Evolutionary conservation across 1,140 invertebrate genomes (phyloP).

Genomic region (Lasioglossum baleicum): DNA sequence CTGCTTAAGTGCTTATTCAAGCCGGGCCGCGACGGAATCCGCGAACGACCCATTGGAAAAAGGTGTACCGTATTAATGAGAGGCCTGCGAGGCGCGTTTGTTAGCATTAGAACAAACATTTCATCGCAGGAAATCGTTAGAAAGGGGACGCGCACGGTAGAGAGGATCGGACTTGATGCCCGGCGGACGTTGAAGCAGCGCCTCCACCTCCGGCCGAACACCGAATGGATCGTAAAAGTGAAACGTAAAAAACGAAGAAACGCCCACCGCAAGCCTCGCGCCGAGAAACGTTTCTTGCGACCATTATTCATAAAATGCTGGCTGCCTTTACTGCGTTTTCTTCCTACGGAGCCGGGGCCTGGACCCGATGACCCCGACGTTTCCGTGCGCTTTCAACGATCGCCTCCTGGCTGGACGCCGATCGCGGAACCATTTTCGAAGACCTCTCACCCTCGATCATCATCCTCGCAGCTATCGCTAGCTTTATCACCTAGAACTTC

Average conservation of each 20-base stretch:
- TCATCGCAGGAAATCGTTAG: slow-evolving; percentile 63
- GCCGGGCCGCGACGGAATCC: background rate
- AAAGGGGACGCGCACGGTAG: slow-evolving; percentile 41
- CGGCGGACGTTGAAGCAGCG: slow-evolving; percentile 53
- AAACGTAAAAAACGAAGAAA: slow-evolving; percentile 59
- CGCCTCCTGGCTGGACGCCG: background rate
- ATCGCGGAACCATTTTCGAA: background rate
- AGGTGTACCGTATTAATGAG: slow-evolving; percentile 17
- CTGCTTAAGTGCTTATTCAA: background rate
- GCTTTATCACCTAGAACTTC: too few species aligned
- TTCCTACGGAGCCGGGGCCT: slow-evolving; percentile 9
- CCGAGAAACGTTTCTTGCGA: slow-evolving; percentile 61
- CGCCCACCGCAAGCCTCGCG: slow-evolving; percentile 54
- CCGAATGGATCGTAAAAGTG: slow-evolving; percentile 60
- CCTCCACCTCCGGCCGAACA: slow-evolving; percentile 34
- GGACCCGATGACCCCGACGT: background rate
- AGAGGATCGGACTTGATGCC: slow-evolving; percentile 42
- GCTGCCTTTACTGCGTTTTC: slow-evolving; percentile 49
- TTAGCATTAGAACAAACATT: slow-evolving; percentile 42
- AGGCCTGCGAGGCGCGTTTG: slow-evolving; percentile 3
- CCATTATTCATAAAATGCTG: slow-evolving; percentile 70
- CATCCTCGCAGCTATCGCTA: too few species aligned
- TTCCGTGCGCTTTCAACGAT: background rate
- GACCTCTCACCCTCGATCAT: background rate
- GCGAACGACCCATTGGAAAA: background rate